Base-by-base conservation (phyloP, 2,113 vertebrate species). In the Leucosticte australis region DNA sequence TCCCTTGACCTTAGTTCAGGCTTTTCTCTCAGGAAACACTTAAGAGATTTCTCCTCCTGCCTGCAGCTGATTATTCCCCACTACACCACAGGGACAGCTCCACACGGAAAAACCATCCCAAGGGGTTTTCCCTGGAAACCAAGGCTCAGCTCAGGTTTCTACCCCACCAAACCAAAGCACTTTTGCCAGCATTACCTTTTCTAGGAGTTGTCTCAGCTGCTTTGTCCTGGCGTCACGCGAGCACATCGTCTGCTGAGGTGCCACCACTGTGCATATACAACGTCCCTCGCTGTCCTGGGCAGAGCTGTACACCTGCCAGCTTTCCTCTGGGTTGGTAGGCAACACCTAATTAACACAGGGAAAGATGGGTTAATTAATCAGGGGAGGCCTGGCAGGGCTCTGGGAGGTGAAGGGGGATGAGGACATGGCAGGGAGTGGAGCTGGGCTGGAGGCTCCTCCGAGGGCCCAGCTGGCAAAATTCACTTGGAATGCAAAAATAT, bases 281-380 rank as follows among this genome's bases (percentile, higher is more conserved):
- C 99, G 98, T 73, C 99, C 99, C 97, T 99, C 99, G 33, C 99
- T 99, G 97, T 99, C 99, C 96, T 99, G 99, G 96, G 99, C 99
- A 53, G 99, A 99, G 98, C 99, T 99, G 98, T 99, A 99, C 76
- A 99, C 99, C 98, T 99, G 99, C 99, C 99, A 99, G 95, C 99
- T 99, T 95, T 99, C 99, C 97, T 99, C 99, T 42, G 99, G 99
- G 97, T 99, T 99, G 94, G 99, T 98, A 89, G 99, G 99, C 98
- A 99, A 97, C 97, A 99, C 99, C 99, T 99, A 95, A 85, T 89
- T n/a, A 65, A 92, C 64, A 97, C 79, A 89, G 46, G 92, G 78
- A 90, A 24, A 82, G 26, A 47, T 0, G 19, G 73, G 75, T 93
- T 96, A 63, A 79, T 52, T 4, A 73, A 44, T 4, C 1, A 19